Conservation (phyloP, 2,113 vertebrate genomes). For the Heliornis fulica region DNA sequence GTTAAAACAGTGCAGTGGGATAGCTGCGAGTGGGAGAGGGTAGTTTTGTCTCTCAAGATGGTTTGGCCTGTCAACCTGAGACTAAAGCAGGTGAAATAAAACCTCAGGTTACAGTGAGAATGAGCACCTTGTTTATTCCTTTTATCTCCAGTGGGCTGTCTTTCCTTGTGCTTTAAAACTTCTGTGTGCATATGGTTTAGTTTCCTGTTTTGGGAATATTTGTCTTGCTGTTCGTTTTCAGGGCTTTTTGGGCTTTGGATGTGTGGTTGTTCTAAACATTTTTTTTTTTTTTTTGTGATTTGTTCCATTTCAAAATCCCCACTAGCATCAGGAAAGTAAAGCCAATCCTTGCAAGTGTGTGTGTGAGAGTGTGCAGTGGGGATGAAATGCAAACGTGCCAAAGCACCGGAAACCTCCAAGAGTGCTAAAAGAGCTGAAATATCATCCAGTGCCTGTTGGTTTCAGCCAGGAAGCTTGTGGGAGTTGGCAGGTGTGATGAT, state of each 20-base stretch:
- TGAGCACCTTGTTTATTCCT: background rate
- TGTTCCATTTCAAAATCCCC: background rate
- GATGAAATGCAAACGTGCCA: rapidly evolving
- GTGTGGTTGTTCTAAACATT: too few relatives aligned
- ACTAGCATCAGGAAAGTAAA: background rate
- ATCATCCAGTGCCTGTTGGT: background rate
- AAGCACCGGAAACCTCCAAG: too few relatives aligned
- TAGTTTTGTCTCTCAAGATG: background rate
- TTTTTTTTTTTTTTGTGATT: background rate
- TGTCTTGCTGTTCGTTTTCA: background rate
- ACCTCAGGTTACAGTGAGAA: background rate
- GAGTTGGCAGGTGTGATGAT: background rate
- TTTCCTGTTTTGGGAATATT: background rate
- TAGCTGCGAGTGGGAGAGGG: background rate
- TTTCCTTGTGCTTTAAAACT: background rate
- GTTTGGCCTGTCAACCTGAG: background rate
- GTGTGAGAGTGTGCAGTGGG: background rate
- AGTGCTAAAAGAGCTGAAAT: background rate
- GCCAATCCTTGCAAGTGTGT: background rate
- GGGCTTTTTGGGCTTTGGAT: too few relatives aligned
- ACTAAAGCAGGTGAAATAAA: background rate
- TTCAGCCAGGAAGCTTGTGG: background rate
- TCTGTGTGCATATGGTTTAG: background rate
- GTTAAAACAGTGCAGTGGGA: background rate
- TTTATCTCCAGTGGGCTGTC: background rate